Conservation (phyloP, 64 coral and sea anemone species). For the Actinia tenebrosa region DNA sequence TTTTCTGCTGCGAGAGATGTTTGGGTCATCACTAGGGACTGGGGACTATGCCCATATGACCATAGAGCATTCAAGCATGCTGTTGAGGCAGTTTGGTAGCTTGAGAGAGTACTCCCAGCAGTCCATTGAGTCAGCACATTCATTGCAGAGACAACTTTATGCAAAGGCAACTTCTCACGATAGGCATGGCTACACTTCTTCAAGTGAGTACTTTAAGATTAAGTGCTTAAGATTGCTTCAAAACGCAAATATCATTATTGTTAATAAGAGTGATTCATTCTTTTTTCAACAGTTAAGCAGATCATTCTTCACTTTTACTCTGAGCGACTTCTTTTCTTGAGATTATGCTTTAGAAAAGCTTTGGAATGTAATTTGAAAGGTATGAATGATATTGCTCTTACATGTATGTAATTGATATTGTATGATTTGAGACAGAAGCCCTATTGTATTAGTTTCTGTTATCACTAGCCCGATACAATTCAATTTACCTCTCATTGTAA, state of each 20-base stretch:
- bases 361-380: constrained; percentile 23
- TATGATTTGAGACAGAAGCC: not conserved
- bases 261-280: too few species aligned
- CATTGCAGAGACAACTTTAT: too few species aligned
- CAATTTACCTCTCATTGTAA: not conserved
- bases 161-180: too few species aligned
- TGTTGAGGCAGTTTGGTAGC: not conserved
- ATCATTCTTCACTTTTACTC: constrained; percentile 33
- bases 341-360: constrained; percentile 52
- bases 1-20: not conserved
- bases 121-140: too few species aligned
- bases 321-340: constrained; percentile 36
- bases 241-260: too few species aligned
- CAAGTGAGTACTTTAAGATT: too few species aligned
- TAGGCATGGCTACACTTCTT: too few species aligned
- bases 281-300: constrained; percentile 35
- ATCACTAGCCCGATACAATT: not conserved
- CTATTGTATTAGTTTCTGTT: not conserved
- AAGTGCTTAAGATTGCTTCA: too few species aligned
- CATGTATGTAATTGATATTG: not conserved
- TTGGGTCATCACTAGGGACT: too few species aligned
- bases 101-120: too few species aligned
- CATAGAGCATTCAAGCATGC: not conserved
- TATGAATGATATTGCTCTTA: not conserved
- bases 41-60: too few species aligned